Evolutionary conservation across 2,113 vertebrate species (phyloP).

Genomic region (Proterorhinus semilunaris): DNA sequence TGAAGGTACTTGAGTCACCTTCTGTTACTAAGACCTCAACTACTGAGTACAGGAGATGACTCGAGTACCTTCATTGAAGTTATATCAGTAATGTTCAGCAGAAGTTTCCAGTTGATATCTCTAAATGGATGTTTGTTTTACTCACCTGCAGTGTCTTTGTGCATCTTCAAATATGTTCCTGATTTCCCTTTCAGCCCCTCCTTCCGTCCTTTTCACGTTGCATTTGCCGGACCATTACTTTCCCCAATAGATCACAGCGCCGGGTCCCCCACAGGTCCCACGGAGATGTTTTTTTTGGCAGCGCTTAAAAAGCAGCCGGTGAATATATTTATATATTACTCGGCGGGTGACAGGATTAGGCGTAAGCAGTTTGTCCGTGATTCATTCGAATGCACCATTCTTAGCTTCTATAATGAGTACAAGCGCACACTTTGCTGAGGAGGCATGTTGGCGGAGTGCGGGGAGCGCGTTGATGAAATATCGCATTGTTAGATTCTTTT

Average conservation of each 20-base stretch:
- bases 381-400: constrained; percentile 58
- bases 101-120: too few species aligned
- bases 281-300: constrained; percentile 31
- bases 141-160: not conserved
- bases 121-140: too few species aligned
- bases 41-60: too few species aligned
- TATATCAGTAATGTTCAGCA: too few species aligned
- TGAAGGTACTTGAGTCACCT: too few species aligned
- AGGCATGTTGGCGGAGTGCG: constrained; percentile 41
- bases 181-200: not conserved
- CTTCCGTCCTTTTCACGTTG: not conserved
- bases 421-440: constrained; percentile 56
- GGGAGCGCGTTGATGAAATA: constrained; percentile 53
- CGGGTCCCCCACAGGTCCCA: constrained; percentile 8
- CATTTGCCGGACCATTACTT: not conserved
- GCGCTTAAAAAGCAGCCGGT: constrained; percentile 9
- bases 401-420: constrained; percentile 63
- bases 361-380: constrained; percentile 69
- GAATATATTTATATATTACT: constrained; percentile 43
- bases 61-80: too few species aligned
- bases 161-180: not conserved
- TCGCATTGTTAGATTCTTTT: constrained; percentile 52
- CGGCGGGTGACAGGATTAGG: constrained; percentile 54
- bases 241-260: not conserved
- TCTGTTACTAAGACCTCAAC: too few species aligned